A percentile compares a stretch with the other conserved stretches of the same genome.
These are phyloP conservation scores for Adoxophyes honmai DNA, from an alignment of 1,140 invertebrate genomes.

Conservation along the genomic window DNA sequence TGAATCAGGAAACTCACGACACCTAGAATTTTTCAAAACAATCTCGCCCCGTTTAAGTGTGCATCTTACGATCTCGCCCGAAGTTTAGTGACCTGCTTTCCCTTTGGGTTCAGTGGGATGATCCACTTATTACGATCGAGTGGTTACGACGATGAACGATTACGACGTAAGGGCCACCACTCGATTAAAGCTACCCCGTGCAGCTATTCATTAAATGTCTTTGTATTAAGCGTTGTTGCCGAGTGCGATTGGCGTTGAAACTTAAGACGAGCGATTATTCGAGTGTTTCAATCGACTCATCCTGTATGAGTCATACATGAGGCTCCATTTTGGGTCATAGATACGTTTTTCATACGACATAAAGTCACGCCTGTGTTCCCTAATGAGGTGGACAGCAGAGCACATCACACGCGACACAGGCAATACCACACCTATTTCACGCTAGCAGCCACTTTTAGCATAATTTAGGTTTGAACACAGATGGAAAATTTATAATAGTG, in stretches of 20 bases:
- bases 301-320: neutral
- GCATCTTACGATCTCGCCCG: neutral
- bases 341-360: neutral
- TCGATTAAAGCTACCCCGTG: neutral
- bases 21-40: neutral
- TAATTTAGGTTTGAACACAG: too few species aligned
- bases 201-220: neutral
- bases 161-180: neutral
- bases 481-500: too few species aligned
- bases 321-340: neutral
- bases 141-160: neutral
- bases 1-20: too few species aligned
- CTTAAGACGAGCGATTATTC: neutral
- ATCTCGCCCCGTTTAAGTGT: neutral
- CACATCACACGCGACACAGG: too few species aligned
- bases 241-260: neutral
- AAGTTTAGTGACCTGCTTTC: neutral
- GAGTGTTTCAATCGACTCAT: neutral
- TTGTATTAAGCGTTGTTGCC: neutral
- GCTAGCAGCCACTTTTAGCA: too few species aligned
- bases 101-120: neutral
- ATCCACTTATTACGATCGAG: neutral
- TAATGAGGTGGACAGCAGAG: too few species aligned
- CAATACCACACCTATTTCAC: too few species aligned
- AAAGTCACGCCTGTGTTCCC: too few species aligned